Evolutionary conservation across 2,797 vertebrate species (phyloP).

Genomic region (Onychomys arenicola): DNA sequence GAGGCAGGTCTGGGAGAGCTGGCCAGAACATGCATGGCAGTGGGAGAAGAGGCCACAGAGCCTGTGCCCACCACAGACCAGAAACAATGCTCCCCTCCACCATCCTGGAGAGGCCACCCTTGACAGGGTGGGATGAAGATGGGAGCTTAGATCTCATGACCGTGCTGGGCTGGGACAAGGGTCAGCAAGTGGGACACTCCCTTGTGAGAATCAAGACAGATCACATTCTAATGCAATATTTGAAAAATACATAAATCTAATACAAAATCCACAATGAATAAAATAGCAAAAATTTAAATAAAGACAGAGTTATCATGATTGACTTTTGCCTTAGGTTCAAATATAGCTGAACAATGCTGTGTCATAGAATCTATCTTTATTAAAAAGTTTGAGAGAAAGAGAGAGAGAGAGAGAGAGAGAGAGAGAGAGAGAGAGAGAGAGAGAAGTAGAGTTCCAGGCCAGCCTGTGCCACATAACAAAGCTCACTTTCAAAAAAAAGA

Average conservation of each 20-base stretch:
- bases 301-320: background rate
- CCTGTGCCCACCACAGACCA: background rate
- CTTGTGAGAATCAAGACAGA: background rate
- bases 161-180: background rate
- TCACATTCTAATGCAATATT: background rate
- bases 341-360: background rate
- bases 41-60: background rate
- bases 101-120: background rate
- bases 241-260: background rate
- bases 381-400: background rate
- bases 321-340: conserved; percentile 7
- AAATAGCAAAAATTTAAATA: background rate
- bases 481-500: background rate
- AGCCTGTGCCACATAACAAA: background rate
- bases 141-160: background rate
- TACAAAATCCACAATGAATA: background rate
- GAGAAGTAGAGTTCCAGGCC: background rate
- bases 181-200: background rate
- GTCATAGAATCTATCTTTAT: background rate
- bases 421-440: background rate
- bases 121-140: too few relatives aligned
- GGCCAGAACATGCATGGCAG: accelerated
- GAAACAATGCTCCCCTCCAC: background rate
- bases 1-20: too few relatives aligned
- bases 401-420: background rate